phyloP scores from a whole-genome alignment of 2,888 invertebrate species.

The Chouioia cunea region DNA sequence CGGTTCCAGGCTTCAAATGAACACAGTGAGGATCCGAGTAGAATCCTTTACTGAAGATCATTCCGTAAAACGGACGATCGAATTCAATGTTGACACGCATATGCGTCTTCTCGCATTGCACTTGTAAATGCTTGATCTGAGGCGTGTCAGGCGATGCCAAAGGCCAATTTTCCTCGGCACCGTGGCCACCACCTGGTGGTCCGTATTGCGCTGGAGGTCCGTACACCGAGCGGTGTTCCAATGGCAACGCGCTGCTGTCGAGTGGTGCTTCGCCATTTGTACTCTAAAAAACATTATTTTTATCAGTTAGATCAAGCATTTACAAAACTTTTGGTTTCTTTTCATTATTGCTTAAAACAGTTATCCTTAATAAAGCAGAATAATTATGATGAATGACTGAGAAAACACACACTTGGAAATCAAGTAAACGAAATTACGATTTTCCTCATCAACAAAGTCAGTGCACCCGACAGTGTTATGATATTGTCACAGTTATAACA shows the following conservation, averaged over 20 bases:
- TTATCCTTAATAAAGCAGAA: no score
- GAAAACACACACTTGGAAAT: no score
- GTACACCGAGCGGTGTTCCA: constrained; percentile 84
- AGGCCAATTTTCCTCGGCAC: constrained; percentile 88
- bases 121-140: constrained; percentile 92
- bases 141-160: constrained; percentile 90
- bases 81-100: constrained; percentile 96
- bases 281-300: constrained; percentile 72
- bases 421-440: constrained; percentile 18
- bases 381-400: no score
- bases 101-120: constrained; percentile 95
- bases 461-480: constrained; percentile 19
- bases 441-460: constrained; percentile 9
- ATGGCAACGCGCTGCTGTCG: constrained; percentile 84
- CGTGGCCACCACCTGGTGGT: constrained; percentile 68
- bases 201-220: constrained; percentile 70
- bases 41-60: constrained; percentile 96
- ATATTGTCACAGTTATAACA: neutral
- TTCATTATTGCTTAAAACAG: no score
- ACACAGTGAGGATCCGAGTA: constrained; percentile 93
- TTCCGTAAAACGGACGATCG: constrained; percentile 94
- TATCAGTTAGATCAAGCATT: no score
- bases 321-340: no score
- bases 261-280: constrained; percentile 82
- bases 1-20: constrained; percentile 90